Evolutionary conservation across 2,113 vertebrate species (phyloP).

Genomic region (Ochotona princeps): DNA sequence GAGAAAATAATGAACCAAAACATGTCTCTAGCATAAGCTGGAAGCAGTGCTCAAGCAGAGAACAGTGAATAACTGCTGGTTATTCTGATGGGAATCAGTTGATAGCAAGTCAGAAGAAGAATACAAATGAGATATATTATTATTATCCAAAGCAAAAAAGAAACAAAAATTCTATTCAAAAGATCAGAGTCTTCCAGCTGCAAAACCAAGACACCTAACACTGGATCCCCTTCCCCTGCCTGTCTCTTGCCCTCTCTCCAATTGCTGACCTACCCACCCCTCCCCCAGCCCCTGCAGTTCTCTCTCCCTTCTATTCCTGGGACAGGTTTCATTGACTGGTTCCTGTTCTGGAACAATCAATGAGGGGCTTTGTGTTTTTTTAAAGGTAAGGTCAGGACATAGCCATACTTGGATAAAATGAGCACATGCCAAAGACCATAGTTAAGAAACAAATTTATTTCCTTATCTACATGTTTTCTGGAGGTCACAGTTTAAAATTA

Average conservation of each 20-base stretch:
- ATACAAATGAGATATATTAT: not conserved
- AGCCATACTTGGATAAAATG: not conserved
- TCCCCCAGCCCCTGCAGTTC: not conserved
- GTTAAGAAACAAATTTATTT: slow-evolving; percentile 5
- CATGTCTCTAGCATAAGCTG: accelerated
- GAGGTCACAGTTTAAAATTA: not conserved
- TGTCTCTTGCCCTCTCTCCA: no score
- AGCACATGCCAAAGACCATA: not conserved
- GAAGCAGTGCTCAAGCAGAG: not conserved
- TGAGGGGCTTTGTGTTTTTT: not conserved
- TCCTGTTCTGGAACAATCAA: not conserved
- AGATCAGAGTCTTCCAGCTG: not conserved
- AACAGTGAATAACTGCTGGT: not conserved
- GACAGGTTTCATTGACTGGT: not conserved
- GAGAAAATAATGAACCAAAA: not conserved
- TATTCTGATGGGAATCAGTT: not conserved
- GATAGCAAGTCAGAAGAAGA: not conserved
- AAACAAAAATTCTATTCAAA: not conserved
- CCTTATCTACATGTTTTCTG: not conserved
- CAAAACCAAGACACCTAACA: not conserved
- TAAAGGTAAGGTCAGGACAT: not conserved
- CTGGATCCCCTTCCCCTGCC: accelerated
- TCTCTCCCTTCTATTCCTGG: not conserved
- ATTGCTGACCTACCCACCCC: no score
- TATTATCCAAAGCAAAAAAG: not conserved